These are phyloP conservation scores for Chiroxiphia lanceolata DNA, from an alignment of 2,797 vertebrate species.

Conservation along the genomic window DNA sequence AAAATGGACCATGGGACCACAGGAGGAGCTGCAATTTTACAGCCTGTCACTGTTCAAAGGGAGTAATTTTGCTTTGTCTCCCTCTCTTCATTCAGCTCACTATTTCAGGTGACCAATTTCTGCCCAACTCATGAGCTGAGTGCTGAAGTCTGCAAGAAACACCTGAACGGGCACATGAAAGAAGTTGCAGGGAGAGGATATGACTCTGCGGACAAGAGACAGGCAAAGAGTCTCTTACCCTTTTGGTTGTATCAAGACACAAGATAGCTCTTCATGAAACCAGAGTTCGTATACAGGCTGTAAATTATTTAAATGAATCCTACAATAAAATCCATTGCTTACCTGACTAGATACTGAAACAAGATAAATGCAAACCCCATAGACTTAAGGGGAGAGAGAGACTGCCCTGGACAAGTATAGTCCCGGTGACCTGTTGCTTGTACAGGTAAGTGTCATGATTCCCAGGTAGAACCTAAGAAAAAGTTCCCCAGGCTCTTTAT, in stretches of 20 bases:
- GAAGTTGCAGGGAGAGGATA: not conserved
- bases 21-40: not conserved
- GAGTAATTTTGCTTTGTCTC: not conserved
- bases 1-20: not conserved
- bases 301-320: not conserved
- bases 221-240: not conserved
- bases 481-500: not conserved
- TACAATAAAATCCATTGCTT: not conserved
- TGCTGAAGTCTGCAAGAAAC: not conserved
- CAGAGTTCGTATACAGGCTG: not conserved
- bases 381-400: not conserved
- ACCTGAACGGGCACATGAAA: not conserved
- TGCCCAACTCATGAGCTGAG: not conserved
- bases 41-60: not conserved
- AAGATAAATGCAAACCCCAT: not conserved
- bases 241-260: not conserved
- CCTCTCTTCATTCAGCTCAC: not conserved
- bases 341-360: not conserved
- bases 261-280: not conserved
- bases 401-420: not conserved
- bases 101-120: not conserved
- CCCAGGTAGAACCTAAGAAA: not conserved
- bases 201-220: not conserved
- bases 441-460: not conserved
- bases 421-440: not conserved